Base-by-base conservation (phyloP, 1,140 invertebrate species). In the Triops cancriformis region DNA sequence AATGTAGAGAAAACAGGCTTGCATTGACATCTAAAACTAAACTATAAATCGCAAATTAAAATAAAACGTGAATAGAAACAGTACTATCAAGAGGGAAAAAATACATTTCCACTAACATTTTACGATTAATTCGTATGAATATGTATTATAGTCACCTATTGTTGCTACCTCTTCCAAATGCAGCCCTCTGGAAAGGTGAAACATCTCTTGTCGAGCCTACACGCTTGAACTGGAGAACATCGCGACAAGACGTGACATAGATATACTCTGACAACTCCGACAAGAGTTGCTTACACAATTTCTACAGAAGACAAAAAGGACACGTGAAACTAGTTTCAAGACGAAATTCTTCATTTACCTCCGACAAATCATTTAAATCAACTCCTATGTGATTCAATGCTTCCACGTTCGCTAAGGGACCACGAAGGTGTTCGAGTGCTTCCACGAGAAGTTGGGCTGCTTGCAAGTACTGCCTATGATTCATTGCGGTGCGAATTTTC, bases 371-470 rank as follows among this genome's bases (percentile, higher is more conserved):
- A 18, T 91, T 88, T 28, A 95, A 84, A 82, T 95, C 92, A 31
- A 84, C 84, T 79, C 89, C 87, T 10, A 95, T 87, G 83, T 96
- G 92, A 81, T 90, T 87, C 41, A 97, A 85, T 26, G 92, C 95
- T 81, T 94, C 92, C 1, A 96, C 92, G 73, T 89, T 90, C 75
- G 91, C 88, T 72, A 97, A 85, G 74, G 87, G 89, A 26, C 89
- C 91, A 82, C 91, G 89, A 18, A 93, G 88, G 37, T 90, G 89
- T 26, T 88, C 85, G 2, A 91, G 83, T 1, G 91, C 90, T 73
- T 88, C 88, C 7, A 93, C 91, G 74, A 97, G 85, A 10, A 93
- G 87, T 82, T 93, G 89, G 73, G 94, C 94, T n/a, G 93, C 94
- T 83, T 93, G 91, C 72, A 96, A 86, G 85, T 94, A 96, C 77